Base-by-base conservation (phyloP, 2,797 vertebrate species). In the Helarctos malayanus region DNA sequence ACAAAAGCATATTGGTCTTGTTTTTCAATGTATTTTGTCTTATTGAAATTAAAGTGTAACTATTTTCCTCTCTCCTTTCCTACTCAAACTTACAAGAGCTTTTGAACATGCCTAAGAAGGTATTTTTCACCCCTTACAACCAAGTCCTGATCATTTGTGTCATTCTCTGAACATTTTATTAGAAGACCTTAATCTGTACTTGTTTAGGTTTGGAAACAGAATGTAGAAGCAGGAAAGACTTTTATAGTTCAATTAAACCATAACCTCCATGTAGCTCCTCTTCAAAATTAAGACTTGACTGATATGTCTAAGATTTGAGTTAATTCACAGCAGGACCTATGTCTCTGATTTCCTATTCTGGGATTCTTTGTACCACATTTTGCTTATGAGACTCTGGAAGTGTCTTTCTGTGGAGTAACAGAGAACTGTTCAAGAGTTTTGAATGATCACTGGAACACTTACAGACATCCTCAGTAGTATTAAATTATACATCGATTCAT, bases 201-300 rank as follows among this genome's bases (percentile, higher is more conserved):
- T 81, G 14, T 27, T 81, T 81, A 2, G 25, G 4, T 71, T 86
- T 94, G 82, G 38, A 83, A 95, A 88, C 23, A 73, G 25, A 94
- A 94, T 89, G 52, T 27, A 79, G 38, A 89, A 57, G 27, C 25
- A 78, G 25, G 78, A 94, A 92, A 57, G 14, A 5, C 3, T 85
- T 52, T 71, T 41, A 47, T 38, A 57, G 59, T 63, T 87, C 19
- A 94, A 23, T 49, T 63, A 94, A 95, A 35, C n/a, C 32, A 57
- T 32, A 85, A 69, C 6, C 8, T 82, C 1, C 1, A 76, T 45
- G 32, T 59, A 63, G 9, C 2, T 91, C 25, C 27, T 21, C 78
- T 92, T 95, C 29, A 73, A 86, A 95, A 86, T 68, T 52, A 73
- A 45, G 3, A 89, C 32, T 41, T 89, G 35, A 54, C 54, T 32